A percentile compares a stretch with the other conserved stretches of the same genome.
These are phyloP conservation scores for Thymallus thymallus DNA, from an alignment of 2,113 vertebrate species.

Conservation along the genomic window DNA sequence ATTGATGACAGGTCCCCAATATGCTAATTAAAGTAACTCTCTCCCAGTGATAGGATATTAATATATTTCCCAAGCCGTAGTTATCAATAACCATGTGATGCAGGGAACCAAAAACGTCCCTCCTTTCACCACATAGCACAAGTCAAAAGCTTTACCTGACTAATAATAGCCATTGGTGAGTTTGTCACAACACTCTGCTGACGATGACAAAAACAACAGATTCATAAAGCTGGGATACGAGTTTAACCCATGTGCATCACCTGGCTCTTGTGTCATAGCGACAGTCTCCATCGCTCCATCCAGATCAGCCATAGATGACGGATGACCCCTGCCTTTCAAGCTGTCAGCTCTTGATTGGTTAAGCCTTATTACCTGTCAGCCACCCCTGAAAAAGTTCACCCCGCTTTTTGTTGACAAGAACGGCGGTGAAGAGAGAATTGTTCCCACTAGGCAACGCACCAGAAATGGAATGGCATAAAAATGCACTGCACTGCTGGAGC, in stretches of 20 bases:
- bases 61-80: not conserved
- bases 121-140: not conserved
- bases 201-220: not conserved
- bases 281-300: not conserved
- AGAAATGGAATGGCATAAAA: not conserved
- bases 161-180: too few species aligned
- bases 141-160: not conserved
- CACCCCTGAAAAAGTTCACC: slow-evolving; percentile 36
- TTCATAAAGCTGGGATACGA: not conserved
- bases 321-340: slow-evolving; percentile 39
- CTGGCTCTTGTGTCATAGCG: slow-evolving; percentile 27
- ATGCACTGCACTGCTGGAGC: too few species aligned
- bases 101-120: too few species aligned
- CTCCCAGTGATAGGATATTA: not conserved
- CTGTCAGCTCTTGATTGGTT: slow-evolving; percentile 50
- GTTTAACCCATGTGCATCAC: not conserved
- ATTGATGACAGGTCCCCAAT: not conserved
- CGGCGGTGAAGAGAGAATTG: not conserved
- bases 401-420: not conserved
- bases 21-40: not conserved
- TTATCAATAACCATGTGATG: not conserved
- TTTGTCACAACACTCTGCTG: not conserved
- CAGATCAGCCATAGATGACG: slow-evolving; percentile 46
- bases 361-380: slow-evolving; percentile 59
- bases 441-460: slow-evolving; percentile 44